Percentiles rank a stretch among this genome's conserved stretches.
phyloP scores from a whole-genome alignment of 1,140 invertebrate species.

The Listronotus oregonensis region DNA sequence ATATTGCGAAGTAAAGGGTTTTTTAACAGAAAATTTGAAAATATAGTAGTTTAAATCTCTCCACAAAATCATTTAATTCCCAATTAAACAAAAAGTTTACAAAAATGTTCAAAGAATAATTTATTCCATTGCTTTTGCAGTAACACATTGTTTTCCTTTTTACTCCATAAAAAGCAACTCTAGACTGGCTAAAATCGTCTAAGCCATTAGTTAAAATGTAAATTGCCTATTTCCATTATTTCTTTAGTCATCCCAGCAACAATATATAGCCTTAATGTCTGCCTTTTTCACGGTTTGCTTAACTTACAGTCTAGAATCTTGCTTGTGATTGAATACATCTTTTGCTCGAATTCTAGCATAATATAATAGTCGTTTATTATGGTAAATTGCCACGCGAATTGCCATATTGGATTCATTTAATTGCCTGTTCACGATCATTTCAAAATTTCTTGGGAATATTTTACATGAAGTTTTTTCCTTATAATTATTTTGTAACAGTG shows the following conservation, averaged over 20 bases:
- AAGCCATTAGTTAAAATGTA: slow-evolving; percentile 26
- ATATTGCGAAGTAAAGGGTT: too few species aligned
- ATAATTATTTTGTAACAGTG: too few species aligned
- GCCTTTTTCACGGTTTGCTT: slow-evolving; percentile 33
- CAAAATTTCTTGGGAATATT: background rate
- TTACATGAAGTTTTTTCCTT: too few species aligned
- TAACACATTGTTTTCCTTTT: too few species aligned
- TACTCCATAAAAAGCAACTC: too few species aligned
- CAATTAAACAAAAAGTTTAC: too few species aligned
- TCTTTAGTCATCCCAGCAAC: slow-evolving; percentile 18
- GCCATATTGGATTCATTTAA: slow-evolving; percentile 26
- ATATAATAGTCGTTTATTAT: slow-evolving; percentile 26
- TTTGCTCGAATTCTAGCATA: slow-evolving; percentile 15
- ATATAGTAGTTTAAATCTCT: too few species aligned
- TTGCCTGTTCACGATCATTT: slow-evolving; percentile 7
- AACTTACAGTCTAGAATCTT: slow-evolving; percentile 18
- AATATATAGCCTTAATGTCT: slow-evolving; percentile 29
- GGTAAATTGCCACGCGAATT: slow-evolving; percentile 21
- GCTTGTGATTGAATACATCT: slow-evolving; percentile 17
- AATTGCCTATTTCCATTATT: slow-evolving; percentile 23
- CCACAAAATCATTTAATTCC: too few species aligned
- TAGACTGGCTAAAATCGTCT: too few species aligned
- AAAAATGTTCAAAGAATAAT: too few species aligned
- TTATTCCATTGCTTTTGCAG: too few species aligned
- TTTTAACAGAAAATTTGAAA: too few species aligned